These are phyloP conservation scores for Lepidocolaptes lacrymiger DNA, from an alignment of 2,797 vertebrate species.

Conservation along the genomic window DNA sequence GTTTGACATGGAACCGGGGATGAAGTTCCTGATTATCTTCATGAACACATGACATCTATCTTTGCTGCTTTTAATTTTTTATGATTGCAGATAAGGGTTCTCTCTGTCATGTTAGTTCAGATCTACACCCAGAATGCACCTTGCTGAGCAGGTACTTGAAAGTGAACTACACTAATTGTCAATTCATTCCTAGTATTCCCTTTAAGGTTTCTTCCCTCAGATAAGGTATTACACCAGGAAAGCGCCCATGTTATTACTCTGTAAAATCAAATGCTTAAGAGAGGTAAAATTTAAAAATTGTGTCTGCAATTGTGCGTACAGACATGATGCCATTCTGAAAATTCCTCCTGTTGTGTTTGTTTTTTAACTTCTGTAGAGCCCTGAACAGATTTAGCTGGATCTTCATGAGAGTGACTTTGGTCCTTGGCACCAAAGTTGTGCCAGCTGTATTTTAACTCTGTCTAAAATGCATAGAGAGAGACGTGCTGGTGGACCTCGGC, in stretches of 20 bases:
- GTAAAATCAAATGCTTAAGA: background rate
- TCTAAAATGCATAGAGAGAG: background rate
- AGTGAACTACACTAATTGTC: constrained; percentile 12
- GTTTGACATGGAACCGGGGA: background rate
- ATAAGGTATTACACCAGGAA: background rate
- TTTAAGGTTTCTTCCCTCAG: constrained; percentile 1
- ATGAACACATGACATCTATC: background rate
- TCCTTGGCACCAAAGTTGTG: background rate
- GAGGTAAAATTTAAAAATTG: background rate
- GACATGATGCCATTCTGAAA: background rate
- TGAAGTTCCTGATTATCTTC: background rate
- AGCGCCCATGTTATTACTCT: background rate
- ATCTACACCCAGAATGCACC: background rate
- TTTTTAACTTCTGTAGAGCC: background rate
- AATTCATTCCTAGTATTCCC: background rate
- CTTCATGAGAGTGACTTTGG: background rate
- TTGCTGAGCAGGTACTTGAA: constrained; percentile 17
- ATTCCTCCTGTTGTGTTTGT: background rate
- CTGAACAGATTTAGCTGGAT: background rate
- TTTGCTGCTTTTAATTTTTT: constrained; percentile 3
- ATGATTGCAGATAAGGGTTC: background rate
- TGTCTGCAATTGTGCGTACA: background rate
- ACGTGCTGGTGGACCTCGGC: background rate
- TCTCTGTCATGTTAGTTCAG: background rate
- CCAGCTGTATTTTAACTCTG: background rate